phyloP scores from a whole-genome alignment of 2,888 invertebrate species.

The Meta bourneti region DNA sequence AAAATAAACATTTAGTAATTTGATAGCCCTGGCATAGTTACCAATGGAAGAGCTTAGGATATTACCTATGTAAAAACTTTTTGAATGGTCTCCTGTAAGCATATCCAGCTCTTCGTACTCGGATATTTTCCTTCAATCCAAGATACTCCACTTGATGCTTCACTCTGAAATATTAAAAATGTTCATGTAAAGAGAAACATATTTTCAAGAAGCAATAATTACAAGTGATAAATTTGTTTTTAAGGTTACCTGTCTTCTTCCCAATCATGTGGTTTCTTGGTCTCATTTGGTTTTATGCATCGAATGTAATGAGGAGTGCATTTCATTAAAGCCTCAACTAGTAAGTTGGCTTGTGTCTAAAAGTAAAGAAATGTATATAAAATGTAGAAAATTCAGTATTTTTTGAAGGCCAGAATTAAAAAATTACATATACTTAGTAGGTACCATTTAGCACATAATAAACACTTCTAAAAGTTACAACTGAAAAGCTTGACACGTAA shows the following conservation, averaged over 20 bases:
- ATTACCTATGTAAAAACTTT: slow-evolving; percentile 84
- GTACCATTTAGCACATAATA: too few species aligned
- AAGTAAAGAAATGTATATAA: neutral
- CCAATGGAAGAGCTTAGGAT: too few species aligned
- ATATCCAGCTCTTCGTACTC: slow-evolving; percentile 86
- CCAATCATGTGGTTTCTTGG: slow-evolving; percentile 85
- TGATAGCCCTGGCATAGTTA: too few species aligned
- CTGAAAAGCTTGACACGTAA: too few species aligned
- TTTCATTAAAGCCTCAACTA: slow-evolving; percentile 85
- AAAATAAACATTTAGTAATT: too few species aligned
- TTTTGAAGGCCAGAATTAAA: too few species aligned
- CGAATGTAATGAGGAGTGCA: slow-evolving; percentile 87
- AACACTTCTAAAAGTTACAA: too few species aligned
- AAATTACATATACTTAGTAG: neutral
- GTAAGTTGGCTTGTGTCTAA: slow-evolving; percentile 85
- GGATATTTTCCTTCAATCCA: slow-evolving; percentile 86
- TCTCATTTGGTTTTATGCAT: slow-evolving; percentile 87
- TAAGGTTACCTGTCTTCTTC: slow-evolving; percentile 82
- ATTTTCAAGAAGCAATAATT: neutral
- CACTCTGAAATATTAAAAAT: slow-evolving; percentile 81
- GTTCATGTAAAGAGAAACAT: neutral
- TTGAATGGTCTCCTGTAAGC: slow-evolving; percentile 85
- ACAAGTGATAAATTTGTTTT: neutral
- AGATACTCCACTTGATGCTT: slow-evolving; percentile 87
- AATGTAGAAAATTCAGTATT: too few species aligned